A percentile compares a stretch with the other conserved stretches of the same genome.
Evolutionary conservation across 1,140 invertebrate genomes (phyloP).

Genomic region (Platorchestia sp.): DNA sequence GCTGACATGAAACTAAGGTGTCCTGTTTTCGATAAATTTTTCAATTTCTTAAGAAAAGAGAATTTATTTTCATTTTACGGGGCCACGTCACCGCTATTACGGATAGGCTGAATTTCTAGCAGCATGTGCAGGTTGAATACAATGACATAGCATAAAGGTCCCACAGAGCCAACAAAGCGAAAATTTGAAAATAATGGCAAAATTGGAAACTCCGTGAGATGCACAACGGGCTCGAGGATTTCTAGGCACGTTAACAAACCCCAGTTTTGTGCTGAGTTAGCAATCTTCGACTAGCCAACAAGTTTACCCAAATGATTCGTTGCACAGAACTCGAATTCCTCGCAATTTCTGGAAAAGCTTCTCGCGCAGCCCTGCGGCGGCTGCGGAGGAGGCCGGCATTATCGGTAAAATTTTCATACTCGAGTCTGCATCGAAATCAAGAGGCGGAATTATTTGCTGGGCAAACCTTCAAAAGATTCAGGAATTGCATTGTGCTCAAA

Average conservation of each 20-base stretch:
- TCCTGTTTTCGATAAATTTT: no score
- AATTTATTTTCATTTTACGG: no score
- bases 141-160: background rate
- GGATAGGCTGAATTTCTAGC: no score
- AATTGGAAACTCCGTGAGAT: background rate
- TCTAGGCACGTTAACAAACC: background rate
- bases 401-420: slow-evolving; percentile 45
- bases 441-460: slow-evolving; percentile 21
- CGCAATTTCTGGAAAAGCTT: background rate
- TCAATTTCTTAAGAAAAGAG: no score
- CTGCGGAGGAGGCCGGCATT: background rate
- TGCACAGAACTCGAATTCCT: background rate
- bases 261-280: background rate
- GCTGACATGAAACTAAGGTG: no score
- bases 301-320: slow-evolving; percentile 8
- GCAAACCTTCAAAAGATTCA: slow-evolving; percentile 2
- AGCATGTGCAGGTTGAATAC: no score
- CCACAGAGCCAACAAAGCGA: background rate
- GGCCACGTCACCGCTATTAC: no score
- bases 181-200: background rate
- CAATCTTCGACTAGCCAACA: slow-evolving; percentile 6
- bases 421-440: slow-evolving; percentile 36
- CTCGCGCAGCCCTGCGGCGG: background rate
- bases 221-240: background rate
- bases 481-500: slow-evolving; percentile 13